These are phyloP conservation scores for Notothenia rossii DNA, from an alignment of 2,113 vertebrate species.

Conservation along the genomic window DNA sequence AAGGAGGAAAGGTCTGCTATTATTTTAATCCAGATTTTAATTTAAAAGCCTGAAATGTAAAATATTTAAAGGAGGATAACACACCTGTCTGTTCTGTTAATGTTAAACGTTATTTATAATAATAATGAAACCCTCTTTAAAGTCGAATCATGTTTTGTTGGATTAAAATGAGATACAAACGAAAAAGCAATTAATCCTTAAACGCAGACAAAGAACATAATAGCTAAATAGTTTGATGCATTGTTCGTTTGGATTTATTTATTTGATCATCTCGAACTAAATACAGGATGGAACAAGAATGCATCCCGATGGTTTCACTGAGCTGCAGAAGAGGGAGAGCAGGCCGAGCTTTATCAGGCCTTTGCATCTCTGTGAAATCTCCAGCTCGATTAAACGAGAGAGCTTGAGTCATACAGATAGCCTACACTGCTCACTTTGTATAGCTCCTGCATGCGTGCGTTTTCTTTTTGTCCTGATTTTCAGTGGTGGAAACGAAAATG, in stretches of 20 bases:
- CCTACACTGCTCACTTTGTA: background rate
- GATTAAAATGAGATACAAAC: background rate
- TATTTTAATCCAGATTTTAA: background rate
- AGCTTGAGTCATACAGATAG: background rate
- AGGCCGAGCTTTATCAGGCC: conserved; percentile 48
- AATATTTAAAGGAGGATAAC: background rate
- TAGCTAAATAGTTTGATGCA: background rate
- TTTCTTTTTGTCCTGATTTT: background rate
- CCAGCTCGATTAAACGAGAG: background rate
- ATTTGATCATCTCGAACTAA: background rate
- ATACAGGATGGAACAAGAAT: background rate
- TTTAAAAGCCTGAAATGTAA: background rate
- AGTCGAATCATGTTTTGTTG: background rate
- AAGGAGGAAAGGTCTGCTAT: background rate
- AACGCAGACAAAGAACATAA: background rate
- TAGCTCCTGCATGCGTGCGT: background rate
- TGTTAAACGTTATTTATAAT: background rate
- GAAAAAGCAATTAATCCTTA: background rate
- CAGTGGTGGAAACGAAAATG: conserved; percentile 50
- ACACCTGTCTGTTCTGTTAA: background rate
- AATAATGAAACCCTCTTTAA: background rate
- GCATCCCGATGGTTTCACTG: conserved; percentile 1
- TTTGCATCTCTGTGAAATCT: conserved; percentile 21
- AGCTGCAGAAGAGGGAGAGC: background rate
- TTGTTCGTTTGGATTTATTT: background rate